These are phyloP conservation scores for Poliocrania exsul DNA, from an alignment of 2,797 vertebrate species.

Conservation along the genomic window DNA sequence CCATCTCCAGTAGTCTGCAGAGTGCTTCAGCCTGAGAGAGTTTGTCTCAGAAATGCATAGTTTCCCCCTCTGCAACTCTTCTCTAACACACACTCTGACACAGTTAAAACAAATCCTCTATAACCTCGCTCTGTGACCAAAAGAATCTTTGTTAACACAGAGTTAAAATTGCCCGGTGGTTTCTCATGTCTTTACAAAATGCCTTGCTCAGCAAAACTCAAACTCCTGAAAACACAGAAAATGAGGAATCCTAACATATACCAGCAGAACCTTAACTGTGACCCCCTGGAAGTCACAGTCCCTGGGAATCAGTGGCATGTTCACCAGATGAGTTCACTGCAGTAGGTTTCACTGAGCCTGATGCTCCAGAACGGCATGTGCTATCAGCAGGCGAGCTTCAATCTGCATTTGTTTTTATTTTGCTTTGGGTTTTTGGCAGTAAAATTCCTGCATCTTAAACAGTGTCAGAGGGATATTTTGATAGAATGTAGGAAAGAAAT, in stretches of 20 bases:
- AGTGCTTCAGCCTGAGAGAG: background rate
- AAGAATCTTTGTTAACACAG: background rate
- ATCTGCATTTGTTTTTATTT: background rate
- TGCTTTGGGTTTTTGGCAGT: background rate
- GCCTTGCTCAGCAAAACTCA: conserved; percentile 11
- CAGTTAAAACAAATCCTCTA: background rate
- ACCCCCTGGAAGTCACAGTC: background rate
- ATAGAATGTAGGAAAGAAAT: background rate
- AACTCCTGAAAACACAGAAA: background rate
- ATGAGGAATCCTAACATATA: background rate
- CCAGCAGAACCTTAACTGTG: background rate
- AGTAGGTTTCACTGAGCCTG: background rate
- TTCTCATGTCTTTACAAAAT: background rate
- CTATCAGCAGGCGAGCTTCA: background rate
- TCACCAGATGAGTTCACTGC: background rate
- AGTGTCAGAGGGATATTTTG: background rate
- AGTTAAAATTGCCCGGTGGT: background rate
- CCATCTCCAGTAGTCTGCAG: background rate
- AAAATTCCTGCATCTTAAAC: background rate
- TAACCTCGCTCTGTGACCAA: background rate
- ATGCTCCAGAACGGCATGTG: background rate
- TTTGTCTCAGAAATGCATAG: background rate
- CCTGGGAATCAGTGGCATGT: background rate
- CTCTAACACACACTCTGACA: background rate
- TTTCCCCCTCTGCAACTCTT: background rate